Percentiles rank a stretch among this genome's conserved stretches.
Conservation (phyloP, 2,797 vertebrate genomes). For the Eutrigla gurnardus region DNA sequence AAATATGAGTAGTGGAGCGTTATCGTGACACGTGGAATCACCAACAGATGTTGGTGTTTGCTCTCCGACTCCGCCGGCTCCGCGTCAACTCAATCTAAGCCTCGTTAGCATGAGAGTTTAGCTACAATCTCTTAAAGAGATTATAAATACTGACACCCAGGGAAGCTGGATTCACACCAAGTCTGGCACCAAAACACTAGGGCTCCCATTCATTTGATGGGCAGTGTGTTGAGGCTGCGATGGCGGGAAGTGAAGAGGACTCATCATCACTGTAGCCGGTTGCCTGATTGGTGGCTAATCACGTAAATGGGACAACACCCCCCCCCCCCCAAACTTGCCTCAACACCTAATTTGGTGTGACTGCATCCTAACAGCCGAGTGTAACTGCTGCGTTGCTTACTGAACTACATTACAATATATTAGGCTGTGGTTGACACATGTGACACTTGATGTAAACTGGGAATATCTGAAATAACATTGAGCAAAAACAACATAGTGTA, state of each 20-base stretch:
- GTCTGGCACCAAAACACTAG: background rate
- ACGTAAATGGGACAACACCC: too few species aligned
- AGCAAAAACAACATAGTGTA: too few species aligned
- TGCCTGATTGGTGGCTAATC: too few species aligned
- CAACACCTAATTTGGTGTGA: too few species aligned
- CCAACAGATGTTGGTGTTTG: constrained; percentile 1
- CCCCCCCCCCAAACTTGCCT: too few species aligned
- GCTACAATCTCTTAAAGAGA: background rate
- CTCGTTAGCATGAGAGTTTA: background rate
- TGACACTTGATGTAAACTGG: background rate
- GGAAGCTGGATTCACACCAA: background rate
- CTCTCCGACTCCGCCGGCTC: background rate
- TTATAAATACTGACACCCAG: background rate
- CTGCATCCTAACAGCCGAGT: too few species aligned
- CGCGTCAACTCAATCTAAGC: background rate
- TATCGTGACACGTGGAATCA: background rate
- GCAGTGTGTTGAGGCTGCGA: background rate
- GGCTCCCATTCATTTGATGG: background rate
- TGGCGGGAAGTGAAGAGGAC: too few species aligned
- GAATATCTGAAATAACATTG: background rate
- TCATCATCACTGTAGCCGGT: too few species aligned
- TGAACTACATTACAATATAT: too few species aligned
- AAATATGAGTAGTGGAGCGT: constrained; percentile 15
- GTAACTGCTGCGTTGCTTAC: too few species aligned
- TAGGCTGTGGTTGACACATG: background rate